Evolutionary conservation across 2,113 vertebrate species (phyloP).

Genomic region (Orycteropus afer): DNA sequence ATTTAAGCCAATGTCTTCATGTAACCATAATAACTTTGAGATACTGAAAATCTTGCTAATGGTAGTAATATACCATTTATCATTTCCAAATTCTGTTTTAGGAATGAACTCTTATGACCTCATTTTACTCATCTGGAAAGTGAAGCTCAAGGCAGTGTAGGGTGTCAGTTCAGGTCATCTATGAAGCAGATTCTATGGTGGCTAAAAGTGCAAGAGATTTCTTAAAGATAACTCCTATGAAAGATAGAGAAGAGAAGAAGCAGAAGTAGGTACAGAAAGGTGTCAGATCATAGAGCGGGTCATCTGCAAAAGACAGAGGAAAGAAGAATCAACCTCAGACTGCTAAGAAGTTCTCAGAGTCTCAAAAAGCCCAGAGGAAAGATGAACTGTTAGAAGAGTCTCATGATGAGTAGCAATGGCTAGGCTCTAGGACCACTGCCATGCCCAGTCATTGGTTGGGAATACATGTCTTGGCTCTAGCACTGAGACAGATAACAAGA

Average conservation of each 20-base stretch:
- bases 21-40: not conserved
- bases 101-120: not conserved
- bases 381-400: not conserved
- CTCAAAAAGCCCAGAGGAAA: not conserved
- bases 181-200: not conserved
- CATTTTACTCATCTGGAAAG: not conserved
- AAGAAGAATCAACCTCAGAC: not conserved
- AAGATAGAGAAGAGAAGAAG: not conserved
- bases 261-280: not conserved
- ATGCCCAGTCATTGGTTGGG: too few species aligned
- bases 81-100: not conserved
- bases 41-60: not conserved
- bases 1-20: not conserved
- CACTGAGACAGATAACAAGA: not conserved
- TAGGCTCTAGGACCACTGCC: too few species aligned
- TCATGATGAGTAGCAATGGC: not conserved
- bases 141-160: not conserved
- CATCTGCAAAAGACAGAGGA: not conserved
- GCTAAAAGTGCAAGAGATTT: not conserved
- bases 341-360: not conserved
- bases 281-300: fast-evolving
- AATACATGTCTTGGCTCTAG: not conserved
- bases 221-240: not conserved
- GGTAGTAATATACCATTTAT: not conserved
- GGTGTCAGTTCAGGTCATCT: not conserved